Conservation (phyloP, 2,888 invertebrate genomes). For the Euclidia mi region DNA sequence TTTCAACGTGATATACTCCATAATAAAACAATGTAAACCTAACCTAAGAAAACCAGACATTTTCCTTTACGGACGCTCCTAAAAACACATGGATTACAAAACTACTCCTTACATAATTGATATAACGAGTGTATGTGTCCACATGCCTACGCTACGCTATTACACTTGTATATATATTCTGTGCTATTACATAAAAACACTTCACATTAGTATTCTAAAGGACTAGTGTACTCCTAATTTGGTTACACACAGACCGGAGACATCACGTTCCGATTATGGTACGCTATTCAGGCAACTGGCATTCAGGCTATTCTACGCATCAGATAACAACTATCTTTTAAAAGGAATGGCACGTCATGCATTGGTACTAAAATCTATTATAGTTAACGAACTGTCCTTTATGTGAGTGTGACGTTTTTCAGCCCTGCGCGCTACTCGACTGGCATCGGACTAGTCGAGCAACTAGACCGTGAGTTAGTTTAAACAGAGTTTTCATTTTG, state of each 20-base stretch:
- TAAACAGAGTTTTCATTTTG: too few species aligned
- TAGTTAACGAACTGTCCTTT: constrained; percentile 36
- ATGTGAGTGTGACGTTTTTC: constrained; percentile 34
- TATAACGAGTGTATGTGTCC: constrained; percentile 47
- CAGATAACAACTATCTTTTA: constrained; percentile 47
- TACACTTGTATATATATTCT: too few species aligned
- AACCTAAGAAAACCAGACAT: constrained; percentile 32
- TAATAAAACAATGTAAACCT: constrained; percentile 29
- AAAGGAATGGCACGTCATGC: constrained; percentile 31
- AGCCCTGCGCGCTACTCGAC: constrained; percentile 9
- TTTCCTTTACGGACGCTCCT: constrained; percentile 38
- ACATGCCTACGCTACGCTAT: constrained; percentile 35
- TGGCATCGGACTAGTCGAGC: too few species aligned
- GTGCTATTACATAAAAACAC: constrained; percentile 57
- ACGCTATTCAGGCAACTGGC: constrained; percentile 27
- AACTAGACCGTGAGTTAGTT: too few species aligned
- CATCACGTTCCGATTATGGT: constrained; percentile 42
- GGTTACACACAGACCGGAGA: constrained; percentile 56
- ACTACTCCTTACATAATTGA: constrained; percentile 49
- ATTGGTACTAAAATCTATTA: constrained; percentile 24
- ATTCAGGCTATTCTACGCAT: constrained; percentile 30
- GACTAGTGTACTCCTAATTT: constrained; percentile 67
- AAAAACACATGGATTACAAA: constrained; percentile 49
- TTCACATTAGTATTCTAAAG: constrained; percentile 63
- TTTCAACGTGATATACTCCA: neutral